phyloP scores from a whole-genome alignment of 1,140 invertebrate species.

The Meloidogyne hapla region DNA sequence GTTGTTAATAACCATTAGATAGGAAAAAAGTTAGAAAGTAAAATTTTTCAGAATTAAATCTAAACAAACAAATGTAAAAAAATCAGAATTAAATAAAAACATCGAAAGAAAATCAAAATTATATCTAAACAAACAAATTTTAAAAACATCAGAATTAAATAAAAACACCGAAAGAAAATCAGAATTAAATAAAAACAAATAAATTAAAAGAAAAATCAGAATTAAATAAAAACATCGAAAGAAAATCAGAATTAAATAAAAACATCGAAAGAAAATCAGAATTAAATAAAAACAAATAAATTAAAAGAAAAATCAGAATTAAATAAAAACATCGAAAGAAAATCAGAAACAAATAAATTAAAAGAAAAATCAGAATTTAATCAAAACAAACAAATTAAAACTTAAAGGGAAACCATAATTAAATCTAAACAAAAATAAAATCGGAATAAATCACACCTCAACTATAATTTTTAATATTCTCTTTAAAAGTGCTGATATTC shows the following conservation, averaged over 20 bases:
- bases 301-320: not conserved
- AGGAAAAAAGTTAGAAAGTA: too few species aligned
- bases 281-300: not conserved
- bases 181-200: too few species aligned
- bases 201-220: too few species aligned
- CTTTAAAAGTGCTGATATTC: not conserved
- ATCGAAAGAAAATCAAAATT: too few species aligned
- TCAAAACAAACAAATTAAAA: too few species aligned
- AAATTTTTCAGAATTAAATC: not conserved
- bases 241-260: not conserved
- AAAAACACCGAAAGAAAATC: not conserved
- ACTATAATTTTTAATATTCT: not conserved
- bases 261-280: not conserved
- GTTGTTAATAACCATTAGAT: too few species aligned
- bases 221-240: not conserved
- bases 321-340: too few species aligned
- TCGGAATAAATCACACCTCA: not conserved
- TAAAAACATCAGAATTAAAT: too few species aligned
- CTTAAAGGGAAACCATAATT: too few species aligned
- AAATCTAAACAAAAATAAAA: not conserved
- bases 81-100: not conserved
- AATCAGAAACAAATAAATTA: too few species aligned
- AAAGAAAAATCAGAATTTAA: too few species aligned
- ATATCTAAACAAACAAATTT: too few species aligned
- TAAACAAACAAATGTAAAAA: not conserved